A percentile compares a stretch with the other conserved stretches of the same genome.
phyloP scores from a whole-genome alignment of 2,113 vertebrate species.

The Paramisgurnus dabryanus region DNA sequence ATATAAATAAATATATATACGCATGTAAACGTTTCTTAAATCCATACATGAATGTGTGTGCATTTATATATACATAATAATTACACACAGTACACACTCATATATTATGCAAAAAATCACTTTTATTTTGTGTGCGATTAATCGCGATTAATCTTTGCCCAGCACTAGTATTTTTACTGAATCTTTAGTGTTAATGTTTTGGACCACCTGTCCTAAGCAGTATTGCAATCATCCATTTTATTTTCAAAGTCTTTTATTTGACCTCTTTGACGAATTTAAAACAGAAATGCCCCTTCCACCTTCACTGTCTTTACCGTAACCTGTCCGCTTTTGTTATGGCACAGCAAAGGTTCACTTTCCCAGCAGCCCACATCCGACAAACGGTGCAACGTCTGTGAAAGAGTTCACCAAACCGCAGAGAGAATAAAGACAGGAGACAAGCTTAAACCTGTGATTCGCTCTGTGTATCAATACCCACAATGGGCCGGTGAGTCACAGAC shows the following conservation, averaged over 20 bases:
- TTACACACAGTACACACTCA: too few relatives aligned
- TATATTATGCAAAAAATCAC: too few relatives aligned
- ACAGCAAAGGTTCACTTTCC: neutral
- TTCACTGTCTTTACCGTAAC: neutral
- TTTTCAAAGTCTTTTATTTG: neutral
- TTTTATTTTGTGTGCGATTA: too few relatives aligned
- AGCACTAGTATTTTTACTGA: too few relatives aligned
- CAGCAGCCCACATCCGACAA: neutral
- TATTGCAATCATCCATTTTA: neutral
- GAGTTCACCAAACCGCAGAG: neutral
- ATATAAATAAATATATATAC: too few relatives aligned
- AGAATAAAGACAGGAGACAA: neutral
- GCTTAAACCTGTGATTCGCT: conserved; percentile 17
- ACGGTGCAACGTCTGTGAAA: neutral
- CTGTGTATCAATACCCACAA: conserved; percentile 5
- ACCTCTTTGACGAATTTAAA: neutral
- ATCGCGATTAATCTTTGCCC: too few relatives aligned
- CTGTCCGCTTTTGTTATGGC: neutral
- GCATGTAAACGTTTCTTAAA: too few relatives aligned
- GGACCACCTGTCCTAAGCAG: neutral
- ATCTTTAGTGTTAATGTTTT: too few relatives aligned
- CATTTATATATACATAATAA: too few relatives aligned
- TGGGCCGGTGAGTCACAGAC: neutral
- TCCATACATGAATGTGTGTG: too few relatives aligned
- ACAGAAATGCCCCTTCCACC: neutral